Base-by-base conservation (phyloP, 1,140 invertebrate species). In the Orussus abietinus region DNA sequence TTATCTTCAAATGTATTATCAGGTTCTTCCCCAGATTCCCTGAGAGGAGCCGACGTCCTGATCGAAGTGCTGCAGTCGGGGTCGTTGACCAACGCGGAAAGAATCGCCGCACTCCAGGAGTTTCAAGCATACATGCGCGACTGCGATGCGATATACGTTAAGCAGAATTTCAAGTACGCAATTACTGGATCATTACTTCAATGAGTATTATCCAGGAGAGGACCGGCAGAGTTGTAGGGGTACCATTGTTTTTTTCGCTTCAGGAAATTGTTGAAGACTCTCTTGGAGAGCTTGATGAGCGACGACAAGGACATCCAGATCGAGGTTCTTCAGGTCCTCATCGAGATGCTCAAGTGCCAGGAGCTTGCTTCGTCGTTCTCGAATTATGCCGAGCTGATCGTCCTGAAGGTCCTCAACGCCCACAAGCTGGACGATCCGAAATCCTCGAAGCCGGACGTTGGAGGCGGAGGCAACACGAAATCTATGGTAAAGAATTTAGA, bases 311-410 rank as follows among this genome's bases (percentile, higher is more conserved):
- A 79, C n/a, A 76, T 81, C 11, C 77, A 86, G 38, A 81, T 84
- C 5, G 78, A 84, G 51, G 84, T 88, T 0, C 75, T 94, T 30
- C 79, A 82, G 51, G 85, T 86, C 21, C 72, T 94, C 15, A 79
- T 86, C 30, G 89, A 90, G 72, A 84, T 95, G 62, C 78, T 93
- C 51, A 80, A 85, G 47, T 81, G 84, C 39, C 77, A 80, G 21
- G 79, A 85, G 57, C 81, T 93, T 59, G 70, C 85, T 10, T 71
- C 81, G 45, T 81, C 80, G 43, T 95, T 93, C 78, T 78, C 83
- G 29, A 82, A 84, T 55, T 96, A 90, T 67, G 82, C 90, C 13
- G 92, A 96, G 71, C 75, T 96, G 5, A 84, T 94, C 12, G 82
- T 94, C 34, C 68, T 96, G 13, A 87, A 88, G 68, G 84, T 96